These are phyloP conservation scores for Passer montanus DNA, from an alignment of 2,113 vertebrate species.

Conservation along the genomic window DNA sequence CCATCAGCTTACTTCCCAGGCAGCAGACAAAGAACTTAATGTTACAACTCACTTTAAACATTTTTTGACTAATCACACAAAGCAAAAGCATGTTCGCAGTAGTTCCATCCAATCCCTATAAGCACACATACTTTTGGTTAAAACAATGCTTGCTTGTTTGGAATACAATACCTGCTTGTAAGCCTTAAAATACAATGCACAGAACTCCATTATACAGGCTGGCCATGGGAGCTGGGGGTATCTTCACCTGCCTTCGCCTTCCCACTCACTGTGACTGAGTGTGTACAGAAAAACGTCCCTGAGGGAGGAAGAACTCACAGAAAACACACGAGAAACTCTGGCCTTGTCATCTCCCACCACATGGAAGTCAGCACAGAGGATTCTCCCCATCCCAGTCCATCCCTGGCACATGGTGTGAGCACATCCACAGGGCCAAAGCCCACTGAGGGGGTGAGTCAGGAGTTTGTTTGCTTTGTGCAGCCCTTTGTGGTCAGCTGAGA, in stretches of 20 bases:
- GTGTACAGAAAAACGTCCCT: fast-evolving
- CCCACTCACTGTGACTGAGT: neutral
- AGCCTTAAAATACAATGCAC: too few species aligned
- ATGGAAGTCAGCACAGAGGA: neutral
- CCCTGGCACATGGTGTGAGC: fast-evolving
- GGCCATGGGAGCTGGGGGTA: fast-evolving
- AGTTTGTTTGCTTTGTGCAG: neutral
- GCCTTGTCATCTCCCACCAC: neutral
- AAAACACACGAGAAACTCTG: neutral
- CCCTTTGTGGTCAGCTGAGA: neutral
- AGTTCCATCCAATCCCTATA: too few species aligned
- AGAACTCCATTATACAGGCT: too few species aligned
- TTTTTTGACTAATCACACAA: too few species aligned
- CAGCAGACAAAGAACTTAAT: too few species aligned
- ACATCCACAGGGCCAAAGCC: neutral
- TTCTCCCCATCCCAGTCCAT: neutral
- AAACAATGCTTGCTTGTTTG: too few species aligned
- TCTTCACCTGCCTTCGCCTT: neutral
- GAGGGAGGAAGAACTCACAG: neutral
- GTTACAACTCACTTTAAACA: too few species aligned
- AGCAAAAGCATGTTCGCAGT: too few species aligned
- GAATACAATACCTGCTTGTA: too few species aligned
- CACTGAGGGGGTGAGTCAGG: fast-evolving
- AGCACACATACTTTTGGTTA: too few species aligned
- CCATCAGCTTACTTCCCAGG: too few species aligned